A percentile compares a stretch with the other conserved stretches of the same genome.
phyloP scores from a whole-genome alignment of 1,140 invertebrate species.

The Drosophila seguyi region DNA sequence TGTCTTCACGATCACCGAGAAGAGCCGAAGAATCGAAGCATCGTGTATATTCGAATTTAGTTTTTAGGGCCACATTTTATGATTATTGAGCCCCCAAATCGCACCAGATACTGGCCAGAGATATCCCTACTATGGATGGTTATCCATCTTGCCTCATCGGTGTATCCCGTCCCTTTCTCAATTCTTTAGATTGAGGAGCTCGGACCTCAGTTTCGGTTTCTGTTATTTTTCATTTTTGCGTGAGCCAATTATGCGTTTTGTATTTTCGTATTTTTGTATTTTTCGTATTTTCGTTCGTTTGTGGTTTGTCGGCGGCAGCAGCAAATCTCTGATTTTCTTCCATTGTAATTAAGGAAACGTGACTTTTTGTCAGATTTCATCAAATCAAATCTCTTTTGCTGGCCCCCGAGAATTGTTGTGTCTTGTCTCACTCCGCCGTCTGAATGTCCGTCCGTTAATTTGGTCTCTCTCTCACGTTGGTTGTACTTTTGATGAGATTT shows the following conservation, averaged over 20 bases:
- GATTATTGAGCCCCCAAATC: conserved; percentile 69
- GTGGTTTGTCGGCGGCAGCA: conserved; percentile 50
- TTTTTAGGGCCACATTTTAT: conserved; percentile 70
- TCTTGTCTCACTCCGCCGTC: conserved; percentile 10
- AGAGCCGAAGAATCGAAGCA: conserved; percentile 26
- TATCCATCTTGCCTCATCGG: conserved; percentile 38
- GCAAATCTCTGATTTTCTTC: conserved; percentile 68
- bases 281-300: conserved; percentile 70
- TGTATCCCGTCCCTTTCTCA: conserved; percentile 68
- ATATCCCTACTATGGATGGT: conserved; percentile 32
- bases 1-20: conserved; percentile 72
- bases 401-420: conserved; percentile 66
- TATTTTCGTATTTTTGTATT: conserved; percentile 64
- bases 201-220: conserved; percentile 39
- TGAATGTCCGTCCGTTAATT: conserved; percentile 57
- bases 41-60: conserved; percentile 54
- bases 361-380: conserved; percentile 81
- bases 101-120: conserved; percentile 25
- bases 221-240: conserved; percentile 68
- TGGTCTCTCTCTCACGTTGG: conserved; percentile 64
- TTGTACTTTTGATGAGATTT: conserved; percentile 54
- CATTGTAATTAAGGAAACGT: conserved; percentile 83
- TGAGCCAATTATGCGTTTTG: conserved; percentile 84
- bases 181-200: conserved; percentile 62
- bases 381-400: conserved; percentile 63